Percentiles rank a stretch among this genome's conserved stretches.
These are phyloP conservation scores for Drosophila macrothrix DNA, from an alignment of 2,888 invertebrate genomes.

Conservation along the genomic window DNA sequence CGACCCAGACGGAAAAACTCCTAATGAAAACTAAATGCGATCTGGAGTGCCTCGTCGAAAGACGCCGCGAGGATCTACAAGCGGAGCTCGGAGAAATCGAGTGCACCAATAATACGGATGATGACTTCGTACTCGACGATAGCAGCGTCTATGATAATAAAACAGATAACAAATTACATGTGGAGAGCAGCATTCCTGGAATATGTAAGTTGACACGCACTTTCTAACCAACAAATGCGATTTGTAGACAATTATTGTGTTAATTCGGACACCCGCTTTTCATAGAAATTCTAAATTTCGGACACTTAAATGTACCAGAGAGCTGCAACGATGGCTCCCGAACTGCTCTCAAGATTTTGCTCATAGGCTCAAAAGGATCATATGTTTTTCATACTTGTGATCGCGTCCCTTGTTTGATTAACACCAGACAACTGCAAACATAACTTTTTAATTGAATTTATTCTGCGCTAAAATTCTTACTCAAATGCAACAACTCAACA, in stretches of 20 bases:
- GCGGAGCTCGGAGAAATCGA: slow-evolving; percentile 58
- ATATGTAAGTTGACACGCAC: slow-evolving; percentile 19
- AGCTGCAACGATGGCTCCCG: neutral
- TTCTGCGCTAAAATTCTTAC: neutral
- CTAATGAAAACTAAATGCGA: slow-evolving; percentile 87
- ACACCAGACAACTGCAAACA: neutral
- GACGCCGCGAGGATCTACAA: slow-evolving; percentile 53
- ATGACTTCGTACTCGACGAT: slow-evolving; percentile 54
- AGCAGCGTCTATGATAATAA: slow-evolving; percentile 36
- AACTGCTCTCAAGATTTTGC: neutral
- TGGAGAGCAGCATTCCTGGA: slow-evolving; percentile 18
- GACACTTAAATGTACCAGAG: neutral
- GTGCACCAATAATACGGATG: slow-evolving; percentile 48
- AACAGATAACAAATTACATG: slow-evolving; percentile 20
- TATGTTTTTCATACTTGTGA: neutral
- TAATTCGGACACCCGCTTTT: neutral
- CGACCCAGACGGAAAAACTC: slow-evolving; percentile 89
- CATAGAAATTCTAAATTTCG: neutral
- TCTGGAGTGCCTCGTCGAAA: slow-evolving; percentile 49
- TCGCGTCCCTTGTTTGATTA: neutral
- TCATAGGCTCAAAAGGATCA: neutral
- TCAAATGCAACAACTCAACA: neutral
- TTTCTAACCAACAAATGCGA: neutral
- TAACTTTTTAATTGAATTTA: neutral
- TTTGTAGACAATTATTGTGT: neutral